Base-by-base conservation (phyloP, 2,113 vertebrate species). In the Argyrosomus japonicus region DNA sequence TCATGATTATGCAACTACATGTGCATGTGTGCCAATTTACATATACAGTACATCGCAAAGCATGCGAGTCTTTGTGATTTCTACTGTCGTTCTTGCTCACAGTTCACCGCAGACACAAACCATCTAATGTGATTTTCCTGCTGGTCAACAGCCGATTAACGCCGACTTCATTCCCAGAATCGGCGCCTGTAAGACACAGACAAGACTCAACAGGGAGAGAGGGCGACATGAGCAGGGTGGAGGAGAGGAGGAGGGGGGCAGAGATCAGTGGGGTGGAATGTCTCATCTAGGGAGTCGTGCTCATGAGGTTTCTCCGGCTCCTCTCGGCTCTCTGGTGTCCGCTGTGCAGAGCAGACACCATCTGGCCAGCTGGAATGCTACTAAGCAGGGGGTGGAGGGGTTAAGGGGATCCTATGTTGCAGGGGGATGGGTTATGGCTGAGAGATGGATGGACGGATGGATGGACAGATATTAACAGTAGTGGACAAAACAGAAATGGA, bases 341-440 rank as follows among this genome's bases (percentile, higher is more conserved):
- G 70, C 79, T 61, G 72, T 76, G 68, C 67, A 60, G 84, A 87
- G 83, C 89, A 91, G 88, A 92, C 89, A 92, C 89, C 92, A 93
- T 93, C 92, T 94, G 91, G 92, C 83, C 82, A 90, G 85, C 84
- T 92, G 91, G 91, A 92, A 92, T 93, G 85, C 84, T 84, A 77
- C 82, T 4, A 83, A 79, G 86, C 78, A 79, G 85, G 85, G 87
- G 88, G 75, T 78, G 57, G 77, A 67, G 70, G 82, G 61, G 83
- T 78, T 77, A 75, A 48, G 67, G 80, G 64, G 80, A 82, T 68
- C 17, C 68, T 63, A 43, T 85, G 71, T 68, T 86, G 68, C 47
- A 32, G 89, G 88, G 90, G 92, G 89, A 84, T 79, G 89, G 91
- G 89, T 85, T 68, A 63, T 75, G 68, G 63, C 76, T 81, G 51